Base-by-base conservation (phyloP, 2,888 invertebrate species). In the Erebia palarica region DNA sequence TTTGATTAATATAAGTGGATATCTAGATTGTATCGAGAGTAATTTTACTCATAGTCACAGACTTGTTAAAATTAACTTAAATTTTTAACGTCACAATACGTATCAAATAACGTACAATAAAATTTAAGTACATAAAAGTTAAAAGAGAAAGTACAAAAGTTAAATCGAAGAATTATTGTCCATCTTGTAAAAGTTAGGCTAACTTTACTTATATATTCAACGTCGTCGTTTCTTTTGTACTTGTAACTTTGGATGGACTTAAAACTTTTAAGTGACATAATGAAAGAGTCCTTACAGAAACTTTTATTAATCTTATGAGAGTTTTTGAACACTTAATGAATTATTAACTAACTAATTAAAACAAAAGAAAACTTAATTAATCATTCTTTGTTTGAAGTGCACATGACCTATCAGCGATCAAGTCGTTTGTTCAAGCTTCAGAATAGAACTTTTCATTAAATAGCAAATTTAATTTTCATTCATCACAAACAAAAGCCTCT, bases 141-240 rank as follows among this genome's bases (percentile, higher is more conserved):
- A n/a, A 18, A 59, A 27, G 8, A 59, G 36, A 36, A 59, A 36
- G 14, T 14, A n/a, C 36, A 27, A 36, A 14, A 59, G 36, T 36
- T 59, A 59, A 36, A 59, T 36, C 14, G 59, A 27, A 59, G 36
- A 59, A 59, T 36, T 59, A 27, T 13, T 27, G 36, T 59, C 36
- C 27, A 14, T 13, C 59, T 59, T 59, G 59, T 59, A 59, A 59
- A 58, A 59, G 27, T 58, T 58, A 58, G 5, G 58, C 27, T 58
- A n/a, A 51, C n/a, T n/a, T 51, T 51, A 7, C 36, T 36, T 36
- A 36, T 36, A 36, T 36, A 36, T 36, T 36, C 36, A 36, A 36
- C 51, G 49, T 5, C 49, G 51, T 51, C n/a, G n/a, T 51, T 51
- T 51, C 51, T 51, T 51, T 51, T 51, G 51, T 51, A n/a, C 44